Evolutionary conservation across 2,888 invertebrate species (phyloP), one percentile per base, ranked within the genome.

Genomic region (Clusia tigrina): DNA sequence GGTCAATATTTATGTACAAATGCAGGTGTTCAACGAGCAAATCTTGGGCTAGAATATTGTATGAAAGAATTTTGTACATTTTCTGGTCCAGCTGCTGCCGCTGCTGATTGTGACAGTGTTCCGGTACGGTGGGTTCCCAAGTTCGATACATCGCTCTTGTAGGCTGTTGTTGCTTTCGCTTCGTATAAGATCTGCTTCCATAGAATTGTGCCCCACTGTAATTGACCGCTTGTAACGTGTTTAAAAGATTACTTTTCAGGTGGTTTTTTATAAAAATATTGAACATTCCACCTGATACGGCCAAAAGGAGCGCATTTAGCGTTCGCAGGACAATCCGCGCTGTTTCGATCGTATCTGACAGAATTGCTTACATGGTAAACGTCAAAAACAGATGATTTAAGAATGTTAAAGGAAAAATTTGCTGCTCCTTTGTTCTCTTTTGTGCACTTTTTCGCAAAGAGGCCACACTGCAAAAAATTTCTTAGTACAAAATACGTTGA

Each of bases 11-110:
- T 20, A 80, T 83, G 78, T 97, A 97, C 15, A 97, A 84, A 75
- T 91, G 86, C 0, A 86, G 83, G 78, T 96, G 93, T 67, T 87
- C 85, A 68, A 90, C 88, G 59, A 96, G 78, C 48, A 96, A 85
- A 72, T 90, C 88, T 83, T 96, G 96, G 0, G 96, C 91, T 62
- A 97, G 84, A 25, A 97, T 90, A 82, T 98, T 97, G 82, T 95
- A 97, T 0, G 92, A 92, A 80, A 95, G 85, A 25, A 96, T 81
- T 65, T 87, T 89, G 73, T 95, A 90, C 15, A 2, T 22, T 17
- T 2, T 12, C 9, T 55, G n/a, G 3, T n/a, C 9, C 37, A 15
- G 3, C 3, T 54, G 6, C n/a, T 54, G 54, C 1, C 25, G 25
- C 5, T 25, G 42, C n/a, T 42, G 42, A 3, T n/a, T n/a, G n/a